Percentiles rank a stretch among this genome's conserved stretches.
Conservation (phyloP, 2,113 vertebrate species). For the Panurus biarmicus region DNA sequence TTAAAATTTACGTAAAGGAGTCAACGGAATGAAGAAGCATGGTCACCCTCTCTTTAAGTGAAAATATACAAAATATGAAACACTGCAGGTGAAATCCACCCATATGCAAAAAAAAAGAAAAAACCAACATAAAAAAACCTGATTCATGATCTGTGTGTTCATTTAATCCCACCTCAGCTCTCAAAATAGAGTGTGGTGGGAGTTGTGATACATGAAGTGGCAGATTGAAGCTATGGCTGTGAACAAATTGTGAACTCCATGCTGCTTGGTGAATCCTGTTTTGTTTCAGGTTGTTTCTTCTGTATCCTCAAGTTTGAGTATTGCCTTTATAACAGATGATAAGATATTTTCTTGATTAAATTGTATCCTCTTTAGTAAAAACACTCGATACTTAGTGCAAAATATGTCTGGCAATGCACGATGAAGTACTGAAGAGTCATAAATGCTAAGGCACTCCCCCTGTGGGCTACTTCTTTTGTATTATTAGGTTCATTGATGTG, state of each 20-base stretch:
- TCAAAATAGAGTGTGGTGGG: slow-evolving; percentile 36
- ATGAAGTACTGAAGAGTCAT: not conserved
- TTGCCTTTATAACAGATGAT: not conserved
- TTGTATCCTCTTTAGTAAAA: not conserved
- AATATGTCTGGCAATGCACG: not conserved
- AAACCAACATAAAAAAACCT: too few relatives aligned
- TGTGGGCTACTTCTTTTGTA: not conserved
- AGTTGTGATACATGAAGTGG: slow-evolving; percentile 49
- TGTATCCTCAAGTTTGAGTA: not conserved
- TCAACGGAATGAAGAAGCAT: not conserved
- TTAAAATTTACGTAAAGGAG: not conserved
- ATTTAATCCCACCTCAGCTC: slow-evolving; percentile 38
- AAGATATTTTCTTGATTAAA: not conserved
- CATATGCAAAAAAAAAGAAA: not conserved
- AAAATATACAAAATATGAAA: not conserved
- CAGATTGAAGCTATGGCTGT: slow-evolving; percentile 48
- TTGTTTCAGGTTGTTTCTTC: slow-evolving; percentile 7
- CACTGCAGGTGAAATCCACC: slow-evolving; percentile 25
- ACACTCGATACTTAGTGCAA: not conserved
- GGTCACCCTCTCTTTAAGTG: not conserved
- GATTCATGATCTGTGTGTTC: slow-evolving; percentile 46
- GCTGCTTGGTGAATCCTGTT: slow-evolving; percentile 14
- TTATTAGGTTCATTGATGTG: not conserved
- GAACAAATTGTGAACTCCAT: slow-evolving; percentile 34
- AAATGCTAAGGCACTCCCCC: not conserved